These are phyloP conservation scores for Geophilus truncorum DNA, from an alignment of 2,888 invertebrate genomes.

Conservation along the genomic window DNA sequence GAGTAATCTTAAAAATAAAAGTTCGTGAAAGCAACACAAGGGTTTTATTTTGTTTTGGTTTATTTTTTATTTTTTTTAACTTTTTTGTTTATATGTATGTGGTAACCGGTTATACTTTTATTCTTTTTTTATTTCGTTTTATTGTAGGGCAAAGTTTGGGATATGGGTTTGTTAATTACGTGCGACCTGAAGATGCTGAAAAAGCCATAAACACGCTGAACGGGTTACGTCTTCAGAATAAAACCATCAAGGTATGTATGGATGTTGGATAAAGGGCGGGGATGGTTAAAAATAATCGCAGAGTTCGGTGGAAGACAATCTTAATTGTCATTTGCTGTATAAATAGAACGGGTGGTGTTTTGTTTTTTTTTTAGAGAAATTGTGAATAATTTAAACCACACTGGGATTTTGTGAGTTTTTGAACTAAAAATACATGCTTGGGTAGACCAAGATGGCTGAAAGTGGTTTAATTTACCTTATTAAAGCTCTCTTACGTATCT, in stretches of 20 bases:
- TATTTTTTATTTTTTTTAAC: neutral
- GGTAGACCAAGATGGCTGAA: no score
- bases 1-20: no score
- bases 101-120: constrained; percentile 15
- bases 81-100: neutral
- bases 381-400: no score
- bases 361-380: no score
- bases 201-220: constrained; percentile 98
- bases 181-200: constrained; percentile 93
- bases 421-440: no score
- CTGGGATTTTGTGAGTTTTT: no score
- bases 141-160: constrained; percentile 89
- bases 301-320: no score
- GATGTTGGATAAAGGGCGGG: neutral
- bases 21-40: neutral
- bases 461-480: no score
- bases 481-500: no score
- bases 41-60: neutral
- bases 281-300: neutral
- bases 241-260: constrained; percentile 87
- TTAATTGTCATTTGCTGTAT: neutral
- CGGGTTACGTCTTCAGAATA: constrained; percentile 95
- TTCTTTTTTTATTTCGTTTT: constrained; percentile 32
- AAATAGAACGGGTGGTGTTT: no score
- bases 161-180: constrained; percentile 99